Base-by-base conservation (phyloP, 2,113 vertebrate species). In the Orthonyx spaldingii region DNA sequence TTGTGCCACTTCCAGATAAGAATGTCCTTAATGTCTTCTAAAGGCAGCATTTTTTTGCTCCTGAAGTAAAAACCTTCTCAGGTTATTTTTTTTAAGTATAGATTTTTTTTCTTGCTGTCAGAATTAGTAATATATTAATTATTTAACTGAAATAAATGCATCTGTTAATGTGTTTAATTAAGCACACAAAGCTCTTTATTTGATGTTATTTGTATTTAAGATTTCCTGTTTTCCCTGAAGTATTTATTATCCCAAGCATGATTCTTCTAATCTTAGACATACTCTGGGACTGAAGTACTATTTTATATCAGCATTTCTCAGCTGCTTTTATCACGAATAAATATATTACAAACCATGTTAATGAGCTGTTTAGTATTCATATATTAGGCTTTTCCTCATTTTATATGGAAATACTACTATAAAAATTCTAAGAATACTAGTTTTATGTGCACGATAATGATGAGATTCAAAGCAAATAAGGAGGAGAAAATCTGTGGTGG, bases 381-480 rank as follows among this genome's bases (percentile, higher is more conserved):
- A 78, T 71, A 93, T 97, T 98, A 96, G 95, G 96, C 96, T 98
- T 96, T 95, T 94, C 89, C 94, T 96, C 93, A 96, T 97, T 96
- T 90, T 95, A 97, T 97, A 98, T 96, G 94, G 93, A 97, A 97
- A 97, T 98, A 93, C 76, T 93, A 97, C 96, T 97, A 98, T 98
- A 97, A 98, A 98, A 98, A 98, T 97, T 95, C 90, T 76, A 97
- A 90, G 92, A 79, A 97, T 93, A 96, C 81, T 93, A 94, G 97
- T 97, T 97, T 97, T 98, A 98, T 97, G 65, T 79, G 88, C 94
- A 97, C 75, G 91, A 97, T 98, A 97, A 98, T 97, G 96, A 98
- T 97, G 95, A 98, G 98, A 98, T 97, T 95, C 93, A 97, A 97
- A 95, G 83, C 94, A 94, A 97, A 98, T 89, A 98, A 97, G 91